Conservation (phyloP, 2,797 vertebrate genomes). For the Macropus fuliginosus region DNA sequence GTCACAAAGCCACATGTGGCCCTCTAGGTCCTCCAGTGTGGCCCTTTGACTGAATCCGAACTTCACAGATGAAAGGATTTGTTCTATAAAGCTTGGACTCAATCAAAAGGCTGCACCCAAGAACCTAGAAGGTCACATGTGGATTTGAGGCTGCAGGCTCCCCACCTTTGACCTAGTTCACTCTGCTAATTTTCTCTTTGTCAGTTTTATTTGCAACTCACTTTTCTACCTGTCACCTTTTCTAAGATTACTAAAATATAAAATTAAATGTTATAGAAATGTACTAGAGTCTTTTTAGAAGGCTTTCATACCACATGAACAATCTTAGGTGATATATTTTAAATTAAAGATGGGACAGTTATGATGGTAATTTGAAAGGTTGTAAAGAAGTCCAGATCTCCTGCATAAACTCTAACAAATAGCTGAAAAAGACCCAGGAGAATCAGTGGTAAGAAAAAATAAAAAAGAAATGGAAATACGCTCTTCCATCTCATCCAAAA, state of each 20-base stretch:
- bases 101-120: no score
- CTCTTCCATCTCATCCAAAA: not conserved
- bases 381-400: not conserved
- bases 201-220: not conserved
- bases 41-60: no score
- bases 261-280: constrained; percentile 13
- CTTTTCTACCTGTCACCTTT: not conserved
- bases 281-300: constrained; percentile 22
- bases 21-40: no score
- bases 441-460: not conserved
- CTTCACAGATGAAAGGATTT: no score
- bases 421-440: not conserved
- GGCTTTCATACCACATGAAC: not conserved
- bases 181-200: not conserved
- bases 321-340: not conserved
- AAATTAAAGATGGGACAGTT: not conserved
- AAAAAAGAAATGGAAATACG: not conserved
- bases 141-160: no score
- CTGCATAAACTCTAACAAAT: not conserved
- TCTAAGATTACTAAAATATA: not conserved
- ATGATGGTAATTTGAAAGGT: not conserved
- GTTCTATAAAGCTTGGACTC: no score
- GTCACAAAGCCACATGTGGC: no score
- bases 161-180: not conserved
- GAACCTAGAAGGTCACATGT: no score